Evolutionary conservation across 1,140 invertebrate genomes (phyloP).

Genomic region (Bombus confusus): DNA sequence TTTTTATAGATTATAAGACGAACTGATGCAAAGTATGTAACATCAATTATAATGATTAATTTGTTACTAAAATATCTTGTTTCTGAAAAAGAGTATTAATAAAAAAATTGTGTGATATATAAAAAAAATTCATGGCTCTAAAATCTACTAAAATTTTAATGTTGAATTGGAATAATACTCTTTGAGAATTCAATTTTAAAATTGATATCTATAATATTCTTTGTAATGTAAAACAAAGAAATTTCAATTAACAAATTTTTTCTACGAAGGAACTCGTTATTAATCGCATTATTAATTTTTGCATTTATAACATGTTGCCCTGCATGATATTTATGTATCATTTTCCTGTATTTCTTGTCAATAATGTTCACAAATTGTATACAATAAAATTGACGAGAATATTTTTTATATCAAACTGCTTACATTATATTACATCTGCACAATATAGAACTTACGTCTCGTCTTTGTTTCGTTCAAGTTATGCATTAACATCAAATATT

Average conservation of each 20-base stretch:
- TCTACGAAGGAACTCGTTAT: neutral
- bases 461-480: neutral
- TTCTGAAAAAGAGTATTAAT: neutral
- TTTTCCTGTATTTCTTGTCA: constrained; percentile 13
- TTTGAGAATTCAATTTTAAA: neutral
- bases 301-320: constrained; percentile 9
- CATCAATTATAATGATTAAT: neutral
- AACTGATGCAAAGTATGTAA: neutral
- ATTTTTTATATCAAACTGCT: neutral
- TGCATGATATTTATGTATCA: constrained; percentile 34
- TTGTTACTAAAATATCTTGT: neutral
- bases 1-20: neutral
- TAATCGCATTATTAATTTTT: constrained; percentile 6
- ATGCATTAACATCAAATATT: constrained; percentile 16
- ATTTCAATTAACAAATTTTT: neutral
- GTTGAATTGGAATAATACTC: neutral
- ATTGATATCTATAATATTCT: neutral
- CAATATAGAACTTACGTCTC: constrained; percentile 13
- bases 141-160: constrained; percentile 19
- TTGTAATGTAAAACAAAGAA: neutral
- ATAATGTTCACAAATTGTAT: constrained; percentile 1
- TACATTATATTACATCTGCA: constrained; percentile 13
- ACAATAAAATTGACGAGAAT: constrained; percentile 14
- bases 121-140: constrained; percentile 30
- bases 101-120: neutral